Base-by-base conservation (phyloP, 2,888 invertebrate species). In the Venustoraphidia nigricollis region DNA sequence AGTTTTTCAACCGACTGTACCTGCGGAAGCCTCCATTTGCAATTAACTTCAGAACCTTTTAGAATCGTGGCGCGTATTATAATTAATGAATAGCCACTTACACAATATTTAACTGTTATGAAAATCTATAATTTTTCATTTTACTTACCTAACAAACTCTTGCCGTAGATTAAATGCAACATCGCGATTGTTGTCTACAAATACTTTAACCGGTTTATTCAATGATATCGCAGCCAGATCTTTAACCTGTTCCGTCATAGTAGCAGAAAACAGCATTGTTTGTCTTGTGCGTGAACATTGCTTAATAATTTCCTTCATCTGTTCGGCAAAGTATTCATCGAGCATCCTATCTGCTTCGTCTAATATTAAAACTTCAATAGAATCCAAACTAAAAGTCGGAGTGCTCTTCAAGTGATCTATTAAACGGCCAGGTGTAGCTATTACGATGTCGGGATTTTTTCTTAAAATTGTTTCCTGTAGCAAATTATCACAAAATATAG, bases 231-330 rank as follows among this genome's bases (percentile, higher is more conserved):
- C 81, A 0, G 93, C 95, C 48, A 98, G 70, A 66, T 94, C 94
- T 66, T 92, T 85, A 0, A 96, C 96, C 66, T 90, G 83, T 47
- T 96, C 96, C n/a, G 94, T 94, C 96, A 98, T 97, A 10, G 98
- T 98, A 36, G 98, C 98, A 0, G 97, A 97, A 71, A 97, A 97
- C 50, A 98, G 69, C 79, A 98, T 88, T 0, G 95, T 97, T 68
- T 98, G 97, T 9, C 96, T 75, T 11, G 85, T 90, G 49, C 82
- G 77, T 0, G 93, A 79, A 66, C 97, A 97, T 58, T 93, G 85
- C 13, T 83, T 81, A 45, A 98, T 89, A 58, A 98, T 91, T 68
- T 97, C 95, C 62, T 94, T 96, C 93, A 99, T 94, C 67, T 98
- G 98, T 56, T 96, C 95, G 0, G 93, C 92, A 70, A 98, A 99